Evolutionary conservation across 2,113 vertebrate genomes (phyloP), one percentile per base, ranked within the genome.

Genomic region (Spea bombifrons): DNA sequence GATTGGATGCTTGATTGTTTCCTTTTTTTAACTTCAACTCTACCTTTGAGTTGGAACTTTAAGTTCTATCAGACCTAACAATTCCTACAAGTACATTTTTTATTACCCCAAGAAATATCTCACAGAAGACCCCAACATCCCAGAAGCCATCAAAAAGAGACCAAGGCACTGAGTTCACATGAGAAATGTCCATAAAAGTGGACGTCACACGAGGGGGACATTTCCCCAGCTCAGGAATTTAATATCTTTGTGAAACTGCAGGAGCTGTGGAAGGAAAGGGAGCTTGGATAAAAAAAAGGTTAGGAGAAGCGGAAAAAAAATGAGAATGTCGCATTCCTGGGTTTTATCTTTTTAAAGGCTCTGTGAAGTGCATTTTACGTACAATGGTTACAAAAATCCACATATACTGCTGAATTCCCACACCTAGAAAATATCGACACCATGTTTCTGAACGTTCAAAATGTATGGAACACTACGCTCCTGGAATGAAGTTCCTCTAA

Each of bases 131-230:
- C 52, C 30, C 15, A 64, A 50, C 77, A 79, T 50, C 61, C 59
- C 44, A 57, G 44, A 43, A 61, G 55, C 49, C 30, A 61, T 44
- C 63, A 57, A 48, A 16, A 63, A 66, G 77, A 65, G 46, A 73
- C 45, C 77, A 47, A 57, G 55, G 73, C 50, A 79, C 53, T 66
- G 61, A 15, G 52, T 68, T 80, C 71, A 74, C 78, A 80, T 74
- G 78, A 80, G 71, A 80, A 80, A 74, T 80, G 78, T 80, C 71
- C 68, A 73, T 66, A 74, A 67, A 74, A 80, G 68, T 80, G 55
- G 65, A 68, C 64, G 78, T 80, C 78, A 80, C 78, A 74, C 73
- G 64, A 74, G 71, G 78, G 73, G 78, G 78, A 74, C 78, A 74
- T 80, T 80, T 71, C 78, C 73, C 17, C 16, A 73, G 12, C 64